phyloP scores from a whole-genome alignment of 2,797 vertebrate genomes.

The Cirrhinus mrigala region DNA sequence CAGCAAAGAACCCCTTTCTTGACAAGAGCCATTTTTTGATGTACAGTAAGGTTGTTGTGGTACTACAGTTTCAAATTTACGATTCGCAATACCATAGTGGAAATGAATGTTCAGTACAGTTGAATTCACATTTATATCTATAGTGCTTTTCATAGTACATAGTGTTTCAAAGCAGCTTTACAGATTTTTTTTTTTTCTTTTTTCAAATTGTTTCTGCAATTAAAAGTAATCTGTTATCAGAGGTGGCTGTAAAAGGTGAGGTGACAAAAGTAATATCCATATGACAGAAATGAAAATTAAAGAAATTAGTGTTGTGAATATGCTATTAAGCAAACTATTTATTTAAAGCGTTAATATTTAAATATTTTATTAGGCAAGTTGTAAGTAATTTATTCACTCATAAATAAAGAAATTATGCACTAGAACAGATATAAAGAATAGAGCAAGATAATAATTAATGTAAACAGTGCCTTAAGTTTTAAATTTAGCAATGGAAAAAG shows the following conservation, averaged over 20 bases:
- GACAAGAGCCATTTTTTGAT: neutral
- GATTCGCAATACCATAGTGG: neutral
- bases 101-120: neutral
- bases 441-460: neutral
- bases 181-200: neutral
- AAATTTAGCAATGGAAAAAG: neutral
- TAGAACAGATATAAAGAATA: neutral
- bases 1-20: neutral
- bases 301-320: neutral
- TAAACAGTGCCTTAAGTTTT: neutral
- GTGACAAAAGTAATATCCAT: neutral
- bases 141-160: neutral
- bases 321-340: neutral
- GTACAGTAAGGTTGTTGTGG: neutral
- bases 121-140: neutral
- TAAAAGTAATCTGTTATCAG: neutral
- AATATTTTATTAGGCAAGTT: neutral
- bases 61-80: neutral
- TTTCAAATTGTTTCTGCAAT: neutral
- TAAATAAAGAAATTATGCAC: neutral
- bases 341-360: neutral
- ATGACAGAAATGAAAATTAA: neutral
- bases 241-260: neutral
- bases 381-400: neutral
- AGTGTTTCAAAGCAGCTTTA: neutral